Conservation (phyloP, 2,888 invertebrate species). For the Caenorhabditis sinica region DNA sequence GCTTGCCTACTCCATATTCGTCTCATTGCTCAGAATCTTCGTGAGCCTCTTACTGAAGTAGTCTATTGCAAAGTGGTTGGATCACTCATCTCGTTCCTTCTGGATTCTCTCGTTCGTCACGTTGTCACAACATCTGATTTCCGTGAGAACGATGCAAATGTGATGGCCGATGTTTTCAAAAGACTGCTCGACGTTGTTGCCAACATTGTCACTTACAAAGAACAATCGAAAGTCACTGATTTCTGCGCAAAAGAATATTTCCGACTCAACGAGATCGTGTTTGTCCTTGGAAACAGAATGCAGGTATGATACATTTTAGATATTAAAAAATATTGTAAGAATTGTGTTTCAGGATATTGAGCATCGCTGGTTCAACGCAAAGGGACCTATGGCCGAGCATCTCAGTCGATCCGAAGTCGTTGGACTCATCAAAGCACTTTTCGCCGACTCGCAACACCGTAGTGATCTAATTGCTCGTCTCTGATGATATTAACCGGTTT, state of each 20-base stretch:
- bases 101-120: constrained; percentile 69
- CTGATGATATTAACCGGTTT: constrained; percentile 3
- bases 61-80: constrained; percentile 79
- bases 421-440: constrained; percentile 73
- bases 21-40: constrained; percentile 76
- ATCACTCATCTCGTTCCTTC: constrained; percentile 75
- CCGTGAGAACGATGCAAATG: constrained; percentile 68
- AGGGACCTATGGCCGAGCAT: constrained; percentile 80
- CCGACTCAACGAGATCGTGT: constrained; percentile 79
- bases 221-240: constrained; percentile 70
- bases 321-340: too few species aligned
- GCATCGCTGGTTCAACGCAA: constrained; percentile 82
- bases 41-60: constrained; percentile 76
- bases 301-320: constrained; percentile 60
- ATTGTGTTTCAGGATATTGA: constrained; percentile 73
- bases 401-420: constrained; percentile 76
- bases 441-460: constrained; percentile 73
- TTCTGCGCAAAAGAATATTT: constrained; percentile 79
- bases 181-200: constrained; percentile 68
- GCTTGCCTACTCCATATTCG: constrained; percentile 73
- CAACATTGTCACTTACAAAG: constrained; percentile 54
- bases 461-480: constrained; percentile 55
- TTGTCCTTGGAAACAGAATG: constrained; percentile 77
- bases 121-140: constrained; percentile 65
- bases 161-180: constrained; percentile 65